A percentile compares a stretch with the other conserved stretches of the same genome.
Evolutionary conservation across 2,888 invertebrate genomes (phyloP).

Genomic region (Orgyia antiqua): DNA sequence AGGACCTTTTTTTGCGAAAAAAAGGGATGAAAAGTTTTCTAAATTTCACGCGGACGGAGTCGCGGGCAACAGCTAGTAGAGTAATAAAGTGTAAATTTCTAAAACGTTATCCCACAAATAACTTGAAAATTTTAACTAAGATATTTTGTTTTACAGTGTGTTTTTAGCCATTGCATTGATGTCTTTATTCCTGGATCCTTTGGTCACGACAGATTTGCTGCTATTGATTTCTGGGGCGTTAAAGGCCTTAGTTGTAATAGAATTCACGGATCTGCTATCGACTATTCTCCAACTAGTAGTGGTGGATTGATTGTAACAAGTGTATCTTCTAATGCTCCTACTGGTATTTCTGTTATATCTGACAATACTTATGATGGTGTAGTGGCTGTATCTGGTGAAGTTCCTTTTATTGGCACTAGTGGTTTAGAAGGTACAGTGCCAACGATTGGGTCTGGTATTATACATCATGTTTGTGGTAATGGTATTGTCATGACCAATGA

Average conservation of each 20-base stretch:
- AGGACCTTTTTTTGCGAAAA: too few species aligned
- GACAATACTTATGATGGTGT: conserved; percentile 38
- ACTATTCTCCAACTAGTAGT: conserved; percentile 26
- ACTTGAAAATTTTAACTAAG: too few species aligned
- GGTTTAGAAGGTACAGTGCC: conserved; percentile 37
- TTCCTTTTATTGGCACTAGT: conserved; percentile 38
- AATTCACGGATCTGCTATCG: conserved; percentile 12
- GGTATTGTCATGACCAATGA: too few species aligned
- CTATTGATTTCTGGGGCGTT: background rate
- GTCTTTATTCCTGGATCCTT: conserved; percentile 1
- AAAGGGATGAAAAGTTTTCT: too few species aligned
- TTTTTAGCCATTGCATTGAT: background rate
- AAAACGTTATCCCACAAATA: too few species aligned
- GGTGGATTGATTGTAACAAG: conserved; percentile 22
- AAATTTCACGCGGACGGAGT: background rate
- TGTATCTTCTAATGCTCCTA: conserved; percentile 23
- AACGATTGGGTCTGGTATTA: too few species aligned
- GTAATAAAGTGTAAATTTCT: too few species aligned
- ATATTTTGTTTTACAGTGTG: background rate
- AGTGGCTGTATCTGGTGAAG: conserved; percentile 30
- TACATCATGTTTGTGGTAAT: too few species aligned
- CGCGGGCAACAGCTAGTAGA: too few species aligned
- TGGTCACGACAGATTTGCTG: conserved; percentile 1
- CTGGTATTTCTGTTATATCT: conserved; percentile 32
- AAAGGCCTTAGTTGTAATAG: background rate